phyloP scores from a whole-genome alignment of 2,113 vertebrate genomes.

The Podilymbus podiceps region DNA sequence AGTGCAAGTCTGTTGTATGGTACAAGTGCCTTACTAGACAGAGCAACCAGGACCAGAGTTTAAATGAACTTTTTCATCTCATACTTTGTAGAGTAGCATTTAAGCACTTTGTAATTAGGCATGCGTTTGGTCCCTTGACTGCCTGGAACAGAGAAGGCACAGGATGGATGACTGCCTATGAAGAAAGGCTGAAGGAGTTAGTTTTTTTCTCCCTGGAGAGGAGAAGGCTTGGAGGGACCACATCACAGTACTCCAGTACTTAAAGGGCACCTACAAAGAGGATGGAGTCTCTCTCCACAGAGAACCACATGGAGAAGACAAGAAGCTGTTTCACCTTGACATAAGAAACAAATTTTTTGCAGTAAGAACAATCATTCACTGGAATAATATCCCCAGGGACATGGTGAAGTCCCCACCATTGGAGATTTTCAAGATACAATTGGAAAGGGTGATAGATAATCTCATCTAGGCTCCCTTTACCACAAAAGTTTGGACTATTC shows the following conservation, averaged over 20 bases:
- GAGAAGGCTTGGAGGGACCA: neutral
- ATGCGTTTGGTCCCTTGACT: neutral
- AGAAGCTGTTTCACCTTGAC: fast-evolving
- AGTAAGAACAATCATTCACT: neutral
- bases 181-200: neutral
- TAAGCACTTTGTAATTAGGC: neutral
- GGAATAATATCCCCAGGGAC: neutral
- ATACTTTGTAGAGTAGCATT: neutral
- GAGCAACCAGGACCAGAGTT: neutral
- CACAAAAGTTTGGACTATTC: neutral
- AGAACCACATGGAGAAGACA: neutral
- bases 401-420: fast-evolving
- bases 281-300: neutral
- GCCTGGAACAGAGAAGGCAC: neutral
- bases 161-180: neutral
- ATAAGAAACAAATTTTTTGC: neutral
- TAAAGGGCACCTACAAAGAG: neutral
- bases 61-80: neutral
- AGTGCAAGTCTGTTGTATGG: neutral
- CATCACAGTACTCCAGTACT: neutral
- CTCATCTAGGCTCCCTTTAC: neutral
- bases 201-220: neutral
- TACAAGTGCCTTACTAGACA: neutral
- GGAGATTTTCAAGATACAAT: neutral
- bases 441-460: neutral